phyloP scores from a whole-genome alignment of 2,888 invertebrate species.

The Uropetala carovei region DNA sequence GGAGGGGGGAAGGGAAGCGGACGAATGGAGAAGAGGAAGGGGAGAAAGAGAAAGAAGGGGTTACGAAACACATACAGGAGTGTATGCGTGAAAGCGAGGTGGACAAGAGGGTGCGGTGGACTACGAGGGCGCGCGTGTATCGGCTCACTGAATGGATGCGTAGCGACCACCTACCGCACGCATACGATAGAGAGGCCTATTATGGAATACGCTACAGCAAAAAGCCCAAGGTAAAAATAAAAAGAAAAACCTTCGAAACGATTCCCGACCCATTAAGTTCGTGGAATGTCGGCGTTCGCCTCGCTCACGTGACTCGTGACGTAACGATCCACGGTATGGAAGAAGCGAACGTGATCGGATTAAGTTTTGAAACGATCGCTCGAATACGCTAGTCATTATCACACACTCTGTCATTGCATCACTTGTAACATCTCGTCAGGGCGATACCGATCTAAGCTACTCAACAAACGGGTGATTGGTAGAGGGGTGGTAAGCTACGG shows the following conservation, averaged over 20 bases:
- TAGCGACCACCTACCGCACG: not conserved
- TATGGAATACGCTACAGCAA: not conserved
- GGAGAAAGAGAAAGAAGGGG: not conserved
- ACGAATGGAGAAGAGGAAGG: slow-evolving; percentile 1
- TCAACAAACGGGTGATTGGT: too few relatives aligned
- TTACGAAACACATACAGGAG: slow-evolving; percentile 20
- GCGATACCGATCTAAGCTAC: too few relatives aligned
- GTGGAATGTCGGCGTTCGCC: not conserved
- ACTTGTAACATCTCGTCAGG: too few relatives aligned
- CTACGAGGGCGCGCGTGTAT: not conserved
- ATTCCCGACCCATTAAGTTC: not conserved
- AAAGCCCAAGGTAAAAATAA: too few relatives aligned
- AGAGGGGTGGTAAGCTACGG: too few relatives aligned
- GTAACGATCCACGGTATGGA: not conserved
- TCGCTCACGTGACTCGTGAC: not conserved
- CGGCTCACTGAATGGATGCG: not conserved
- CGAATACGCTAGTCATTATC: not conserved
- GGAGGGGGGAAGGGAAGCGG: not conserved
- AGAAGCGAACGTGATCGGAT: not conserved
- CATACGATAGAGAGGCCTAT: not conserved
- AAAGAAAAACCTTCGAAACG: not conserved
- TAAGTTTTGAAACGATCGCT: not conserved
- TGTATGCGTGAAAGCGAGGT: not conserved
- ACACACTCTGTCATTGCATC: too few relatives aligned
- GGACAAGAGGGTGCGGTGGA: not conserved